Evolutionary conservation across 2,888 invertebrate species (phyloP), one percentile per base, ranked within the genome.

Genomic region (Yponomeuta plumbellus): DNA sequence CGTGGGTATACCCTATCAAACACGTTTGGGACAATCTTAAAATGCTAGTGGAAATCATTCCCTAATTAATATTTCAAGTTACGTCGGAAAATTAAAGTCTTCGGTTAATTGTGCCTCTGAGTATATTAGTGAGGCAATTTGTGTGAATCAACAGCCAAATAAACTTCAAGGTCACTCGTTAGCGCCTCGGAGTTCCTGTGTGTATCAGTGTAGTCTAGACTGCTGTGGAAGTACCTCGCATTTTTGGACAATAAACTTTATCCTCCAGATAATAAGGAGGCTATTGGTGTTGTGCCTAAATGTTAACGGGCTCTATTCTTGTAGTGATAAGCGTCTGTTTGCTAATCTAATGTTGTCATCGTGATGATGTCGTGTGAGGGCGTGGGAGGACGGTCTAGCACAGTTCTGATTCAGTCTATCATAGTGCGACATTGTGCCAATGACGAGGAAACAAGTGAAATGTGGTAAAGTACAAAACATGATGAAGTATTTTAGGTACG

Each of bases 401-500:
- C 59, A 59, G 21, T 22, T 22, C 22, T 59, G 59, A 59, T 23
- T 59, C 59, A 59, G 23, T 59, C 59, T 59, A 17, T 59, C 59
- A 59, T 11, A 59, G 61, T 61, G 34, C 17, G 34, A 34, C 17
- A 17, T 58, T 22, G 20, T 21, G 58, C 58, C 11, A 20, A 58
- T 58, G 59, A 21, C 21, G 2, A 13, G 21, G 22, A 63, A 20
- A 23, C 61, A 6, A 20, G 61, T n/a, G 23, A 63, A 63, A 40
- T 63, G 44, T 63, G 86, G 88, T 56, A 88, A 85, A 75, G 73
- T 84, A 70, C 84, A 87, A 71, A 87, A 89, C 73, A 70, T 86
- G 65, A 71, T 86, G 64, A 81, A 84, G 69, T 86, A 75, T 71
- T 75, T 88, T 72, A 84, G 88, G 89, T 89, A 80, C 81, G 63